Base-by-base conservation (phyloP, 2,113 vertebrate genomes). In the Gambusia affinis region DNA sequence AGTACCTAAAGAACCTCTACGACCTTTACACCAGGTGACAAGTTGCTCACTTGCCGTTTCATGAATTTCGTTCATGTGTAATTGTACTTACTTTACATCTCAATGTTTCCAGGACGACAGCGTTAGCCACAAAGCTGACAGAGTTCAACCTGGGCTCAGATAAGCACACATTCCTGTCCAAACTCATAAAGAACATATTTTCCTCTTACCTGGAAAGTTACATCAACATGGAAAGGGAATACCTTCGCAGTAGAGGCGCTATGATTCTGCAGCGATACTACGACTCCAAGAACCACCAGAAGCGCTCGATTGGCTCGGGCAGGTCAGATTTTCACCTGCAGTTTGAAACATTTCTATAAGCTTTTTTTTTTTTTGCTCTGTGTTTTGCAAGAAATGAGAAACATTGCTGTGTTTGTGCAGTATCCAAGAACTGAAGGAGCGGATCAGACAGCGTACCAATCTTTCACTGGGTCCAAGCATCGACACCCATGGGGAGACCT, bases 61-160 rank as follows among this genome's bases (percentile, higher is more conserved):
- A 30, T 31, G 64, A 2, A 42, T 30, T 67, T 69, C 8, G 1
- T 57, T 15, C 33, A 7, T 44, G 22, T 22, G 51, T 4, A 22
- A 27, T 42, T 28, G 22, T 27, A 22, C 30, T 72, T 29, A 31
- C 24, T 57, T 67, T 51, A 12, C 35, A 4, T 77, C 28, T 77
- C 35, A 44, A 44, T 69, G n/a, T 82, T 76, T 69, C 77, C 92
- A 99, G 98, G 93, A 99, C 97, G 44, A 97, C 97, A 79, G 90
- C 90, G 76, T 94, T 99, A 91, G 96, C 97, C 78, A 95, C 95
- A 91, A 99, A 98, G 92, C 93, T 99, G 91, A 95, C 97, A 80
- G 98, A 99, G 85, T 99, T 98, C 93, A 99, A 99, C 92, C 93
- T 99, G 93, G 98, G 98, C 92, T 98, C 98, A 81, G 98, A 99